Evolutionary conservation across 2,888 invertebrate genomes (phyloP).

Genomic region (Eilema caniola): DNA sequence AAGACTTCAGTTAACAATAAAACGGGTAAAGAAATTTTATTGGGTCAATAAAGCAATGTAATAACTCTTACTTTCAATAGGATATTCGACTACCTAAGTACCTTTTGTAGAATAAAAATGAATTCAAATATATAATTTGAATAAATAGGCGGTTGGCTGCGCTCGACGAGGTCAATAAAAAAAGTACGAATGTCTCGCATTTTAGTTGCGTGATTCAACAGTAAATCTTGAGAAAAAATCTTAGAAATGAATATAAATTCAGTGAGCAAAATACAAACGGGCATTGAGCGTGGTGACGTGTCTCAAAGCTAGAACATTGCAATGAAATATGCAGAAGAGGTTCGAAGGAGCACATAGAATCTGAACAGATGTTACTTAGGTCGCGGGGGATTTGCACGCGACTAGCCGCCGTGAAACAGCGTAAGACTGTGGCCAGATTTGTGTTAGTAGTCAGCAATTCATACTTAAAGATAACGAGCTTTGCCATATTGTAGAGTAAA

Average conservation of each 20-base stretch:
- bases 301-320: slow-evolving; percentile 41
- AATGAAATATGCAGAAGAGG: slow-evolving; percentile 57
- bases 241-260: slow-evolving; percentile 45
- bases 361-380: slow-evolving; percentile 36
- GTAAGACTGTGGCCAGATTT: slow-evolving; percentile 2
- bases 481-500: neutral
- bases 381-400: slow-evolving; percentile 26
- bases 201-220: slow-evolving; percentile 37
- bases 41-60: neutral
- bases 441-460: slow-evolving; percentile 8
- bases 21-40: neutral
- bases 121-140: slow-evolving; percentile 44
- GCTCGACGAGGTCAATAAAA: slow-evolving; percentile 34
- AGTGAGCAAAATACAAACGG: slow-evolving; percentile 47
- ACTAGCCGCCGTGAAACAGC: slow-evolving; percentile 49
- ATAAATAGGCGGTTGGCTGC: slow-evolving; percentile 37
- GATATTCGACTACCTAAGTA: slow-evolving; percentile 21
- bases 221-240: slow-evolving; percentile 34
- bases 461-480: slow-evolving; percentile 23
- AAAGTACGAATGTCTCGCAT: slow-evolving; percentile 35
- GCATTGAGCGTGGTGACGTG: slow-evolving; percentile 40
- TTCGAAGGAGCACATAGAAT: slow-evolving; percentile 40
- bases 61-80: slow-evolving; percentile 27
- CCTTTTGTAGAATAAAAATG: slow-evolving; percentile 36
- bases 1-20: neutral